Evolutionary conservation across 2,888 invertebrate species (phyloP).

Genomic region (Epinotia demarniana): DNA sequence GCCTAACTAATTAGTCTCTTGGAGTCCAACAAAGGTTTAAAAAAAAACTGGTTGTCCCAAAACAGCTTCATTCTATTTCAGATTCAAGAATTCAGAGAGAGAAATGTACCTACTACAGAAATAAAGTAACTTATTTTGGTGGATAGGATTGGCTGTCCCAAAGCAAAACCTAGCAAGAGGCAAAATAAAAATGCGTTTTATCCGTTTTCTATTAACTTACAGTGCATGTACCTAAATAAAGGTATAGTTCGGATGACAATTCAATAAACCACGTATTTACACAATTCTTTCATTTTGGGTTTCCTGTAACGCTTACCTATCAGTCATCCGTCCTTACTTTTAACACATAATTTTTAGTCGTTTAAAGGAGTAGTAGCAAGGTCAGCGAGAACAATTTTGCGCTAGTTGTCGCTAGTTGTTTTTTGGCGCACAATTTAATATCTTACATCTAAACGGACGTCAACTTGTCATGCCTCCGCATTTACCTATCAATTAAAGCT

Average conservation of each 20-base stretch:
- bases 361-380: neutral
- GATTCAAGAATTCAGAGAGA: slow-evolving; percentile 5
- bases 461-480: too few species aligned
- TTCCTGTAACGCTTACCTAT: too few species aligned
- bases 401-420: neutral
- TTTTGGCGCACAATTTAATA: neutral
- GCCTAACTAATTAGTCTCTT: neutral
- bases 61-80: slow-evolving; percentile 11
- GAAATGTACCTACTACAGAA: slow-evolving; percentile 20
- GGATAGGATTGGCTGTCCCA: neutral
- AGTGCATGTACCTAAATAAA: too few species aligned
- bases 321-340: too few species aligned
- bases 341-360: too few species aligned
- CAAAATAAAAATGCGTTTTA: neutral
- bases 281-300: too few species aligned
- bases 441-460: neutral
- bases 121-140: slow-evolving; percentile 30
- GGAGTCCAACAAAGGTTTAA: neutral
- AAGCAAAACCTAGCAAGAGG: neutral
- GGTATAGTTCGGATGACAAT: too few species aligned
- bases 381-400: neutral
- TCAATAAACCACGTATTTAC: too few species aligned
- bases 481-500: too few species aligned
- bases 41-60: neutral
- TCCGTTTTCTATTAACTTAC: neutral